phyloP scores from a whole-genome alignment of 2,888 invertebrate species.

The Apantesis nais region DNA sequence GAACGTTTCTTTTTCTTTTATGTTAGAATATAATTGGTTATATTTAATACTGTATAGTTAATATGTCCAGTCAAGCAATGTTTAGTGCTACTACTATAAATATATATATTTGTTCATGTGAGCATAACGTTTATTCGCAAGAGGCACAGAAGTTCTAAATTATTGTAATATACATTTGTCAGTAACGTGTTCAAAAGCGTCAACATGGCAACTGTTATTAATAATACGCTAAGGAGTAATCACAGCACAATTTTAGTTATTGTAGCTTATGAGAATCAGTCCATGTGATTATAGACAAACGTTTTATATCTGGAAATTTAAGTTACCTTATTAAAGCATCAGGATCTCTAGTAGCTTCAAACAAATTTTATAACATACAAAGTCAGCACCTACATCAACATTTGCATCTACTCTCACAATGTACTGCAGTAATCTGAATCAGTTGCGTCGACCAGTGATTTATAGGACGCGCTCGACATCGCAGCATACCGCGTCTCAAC shows the following conservation, averaged over 20 bases:
- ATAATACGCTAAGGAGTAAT: neutral
- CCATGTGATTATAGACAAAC: too few relatives aligned
- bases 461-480: slow-evolving; percentile 71
- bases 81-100: neutral
- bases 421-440: slow-evolving; percentile 78
- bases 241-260: too few relatives aligned
- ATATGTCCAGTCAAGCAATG: neutral
- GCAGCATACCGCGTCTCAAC: slow-evolving; percentile 66
- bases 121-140: neutral
- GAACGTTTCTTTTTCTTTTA: slow-evolving; percentile 40
- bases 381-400: slow-evolving; percentile 1
- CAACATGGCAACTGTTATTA: neutral
- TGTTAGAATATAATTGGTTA: slow-evolving; percentile 4
- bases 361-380: too few relatives aligned
- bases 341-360: too few relatives aligned
- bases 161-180: neutral
- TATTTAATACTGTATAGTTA: neutral
- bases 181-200: neutral
- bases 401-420: slow-evolving; percentile 50
- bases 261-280: too few relatives aligned
- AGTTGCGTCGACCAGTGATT: slow-evolving; percentile 77
- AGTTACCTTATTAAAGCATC: too few relatives aligned
- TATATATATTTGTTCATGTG: too few relatives aligned
- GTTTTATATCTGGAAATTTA: too few relatives aligned
- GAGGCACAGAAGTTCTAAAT: neutral